Evolutionary conservation across 2,113 vertebrate genomes (phyloP), one percentile per base, ranked within the genome.

Genomic region (Lasiurus borealis): DNA sequence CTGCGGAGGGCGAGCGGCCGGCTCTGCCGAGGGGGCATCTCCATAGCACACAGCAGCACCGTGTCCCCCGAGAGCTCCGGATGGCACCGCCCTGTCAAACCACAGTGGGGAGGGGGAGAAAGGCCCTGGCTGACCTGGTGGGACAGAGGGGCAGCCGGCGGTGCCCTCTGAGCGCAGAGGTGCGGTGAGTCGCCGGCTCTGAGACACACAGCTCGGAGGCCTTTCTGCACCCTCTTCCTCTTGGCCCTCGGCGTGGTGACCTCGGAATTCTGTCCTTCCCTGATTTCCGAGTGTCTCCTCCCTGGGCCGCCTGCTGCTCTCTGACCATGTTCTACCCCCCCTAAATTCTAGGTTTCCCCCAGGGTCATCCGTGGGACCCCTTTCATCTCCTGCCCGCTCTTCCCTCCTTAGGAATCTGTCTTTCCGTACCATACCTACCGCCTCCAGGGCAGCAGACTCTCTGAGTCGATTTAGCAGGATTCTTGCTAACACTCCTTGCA

Each of bases 41-140:
- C 48, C 8, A 14, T 0, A 62, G 69, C 48, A 57, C 16, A 2
- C 4, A 0, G 40, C 1, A 0, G 40, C 1, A 0, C 11, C 9
- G 36, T 31, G 44, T 29, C 34, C 48, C 14, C 40, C 27, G 10
- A 4, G 14, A 31, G 8, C 44, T 21, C 57, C 14, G 5, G 64
- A 9, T 3, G 29, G n/a, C 16, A 8, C 40, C 44, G 16, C 52
- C 50, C 6, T 25, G 5, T 25, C 44, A 46, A 5, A 52, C 3
- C 19, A 14, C 44, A 48, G 44, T 5, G 8, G 36, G 2, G 25
- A 71, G 27, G 64, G 46, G 0, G 1, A 21, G 62, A 27, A 62
- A 25, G 16, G 40, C 8, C 12, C 52, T 34, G 15, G n/a, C 18
- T 15, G 59, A 71, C 62, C 46, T 0, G 7, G 11, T 5, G 8